These are phyloP conservation scores for Cynocephalus volans DNA, from an alignment of 2,113 vertebrate genomes.

Conservation along the genomic window DNA sequence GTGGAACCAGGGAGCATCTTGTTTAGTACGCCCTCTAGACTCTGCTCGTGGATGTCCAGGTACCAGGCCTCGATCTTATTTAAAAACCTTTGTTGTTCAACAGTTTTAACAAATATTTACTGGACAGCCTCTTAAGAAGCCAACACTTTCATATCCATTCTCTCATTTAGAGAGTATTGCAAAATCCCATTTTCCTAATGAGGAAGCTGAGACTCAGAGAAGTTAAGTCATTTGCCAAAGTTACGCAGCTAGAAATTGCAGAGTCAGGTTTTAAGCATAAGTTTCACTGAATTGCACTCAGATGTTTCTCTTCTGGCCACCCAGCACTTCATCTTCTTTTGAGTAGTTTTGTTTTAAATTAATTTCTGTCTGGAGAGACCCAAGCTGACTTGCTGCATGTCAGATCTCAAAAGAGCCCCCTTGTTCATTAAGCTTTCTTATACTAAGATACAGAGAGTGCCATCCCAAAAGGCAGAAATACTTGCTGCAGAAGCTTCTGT, in stretches of 20 bases:
- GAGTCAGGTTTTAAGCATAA: conserved; percentile 30
- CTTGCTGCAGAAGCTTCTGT: neutral
- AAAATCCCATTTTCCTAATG: conserved; percentile 61
- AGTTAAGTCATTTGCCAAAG: conserved; percentile 59
- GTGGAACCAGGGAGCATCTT: neutral
- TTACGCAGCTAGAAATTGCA: conserved; percentile 49
- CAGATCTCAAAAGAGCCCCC: neutral
- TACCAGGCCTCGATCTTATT: neutral
- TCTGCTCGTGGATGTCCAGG: neutral
- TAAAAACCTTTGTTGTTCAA: neutral
- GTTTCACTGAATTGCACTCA: conserved; percentile 49
- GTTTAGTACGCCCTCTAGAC: neutral
- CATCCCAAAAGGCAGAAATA: neutral
- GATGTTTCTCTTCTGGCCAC: conserved; percentile 1
- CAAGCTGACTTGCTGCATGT: neutral
- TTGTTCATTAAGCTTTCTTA: neutral
- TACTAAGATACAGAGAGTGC: neutral
- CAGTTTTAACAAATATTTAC: conserved; percentile 13
- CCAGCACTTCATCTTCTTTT: neutral
- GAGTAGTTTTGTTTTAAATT: neutral
- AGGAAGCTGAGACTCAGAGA: conserved; percentile 70
- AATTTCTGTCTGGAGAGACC: neutral
- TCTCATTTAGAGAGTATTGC: conserved; percentile 46
- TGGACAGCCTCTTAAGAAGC: neutral
- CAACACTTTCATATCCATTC: conserved; percentile 53